Conservation (phyloP, 37 sponge, comb jelly and placozoan genomes). For the Crambe crambe region DNA sequence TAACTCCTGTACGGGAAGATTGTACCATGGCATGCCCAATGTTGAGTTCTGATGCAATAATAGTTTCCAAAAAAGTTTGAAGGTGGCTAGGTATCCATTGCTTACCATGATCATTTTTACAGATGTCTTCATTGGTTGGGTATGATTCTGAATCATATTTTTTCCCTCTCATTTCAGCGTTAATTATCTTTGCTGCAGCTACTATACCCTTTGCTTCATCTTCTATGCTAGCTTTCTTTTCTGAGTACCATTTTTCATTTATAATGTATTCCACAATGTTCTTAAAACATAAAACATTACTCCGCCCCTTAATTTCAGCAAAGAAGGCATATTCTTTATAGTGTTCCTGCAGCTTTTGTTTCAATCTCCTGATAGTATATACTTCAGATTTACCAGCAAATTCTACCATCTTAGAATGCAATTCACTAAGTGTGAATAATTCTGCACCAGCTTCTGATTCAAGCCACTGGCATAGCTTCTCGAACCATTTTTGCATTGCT, state of each 20-base stretch:
- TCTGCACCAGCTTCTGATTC: constrained; percentile 52
- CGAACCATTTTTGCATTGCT: constrained; percentile 12
- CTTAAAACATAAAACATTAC: no score
- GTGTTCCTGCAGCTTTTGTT: constrained; percentile 45
- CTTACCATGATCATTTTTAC: constrained; percentile 14
- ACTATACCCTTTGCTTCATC: constrained; percentile 36
- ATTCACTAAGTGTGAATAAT: constrained; percentile 33
- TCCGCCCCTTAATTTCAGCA: no score
- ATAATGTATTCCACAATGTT: constrained; percentile 11
- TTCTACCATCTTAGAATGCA: constrained; percentile 53
- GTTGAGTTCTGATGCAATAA: constrained; percentile 38
- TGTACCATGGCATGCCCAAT: constrained; percentile 33
- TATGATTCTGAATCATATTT: constrained; percentile 28
- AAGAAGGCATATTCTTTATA: constrained; percentile 31
- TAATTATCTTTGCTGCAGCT: constrained; percentile 24
- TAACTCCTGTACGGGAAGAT: constrained; percentile 13
- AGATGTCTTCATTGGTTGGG: constrained; percentile 36
- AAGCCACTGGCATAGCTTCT: constrained; percentile 31
- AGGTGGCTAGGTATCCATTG: constrained; percentile 26
- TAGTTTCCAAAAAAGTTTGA: constrained; percentile 21
- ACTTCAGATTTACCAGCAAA: constrained; percentile 35
- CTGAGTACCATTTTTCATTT: constrained; percentile 42
- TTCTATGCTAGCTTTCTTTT: background rate
- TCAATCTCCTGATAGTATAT: constrained; percentile 28
- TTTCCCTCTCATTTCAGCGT: constrained; percentile 33